Evolutionary conservation across 2,888 invertebrate genomes (phyloP).

Genomic region (Boloria selene): DNA sequence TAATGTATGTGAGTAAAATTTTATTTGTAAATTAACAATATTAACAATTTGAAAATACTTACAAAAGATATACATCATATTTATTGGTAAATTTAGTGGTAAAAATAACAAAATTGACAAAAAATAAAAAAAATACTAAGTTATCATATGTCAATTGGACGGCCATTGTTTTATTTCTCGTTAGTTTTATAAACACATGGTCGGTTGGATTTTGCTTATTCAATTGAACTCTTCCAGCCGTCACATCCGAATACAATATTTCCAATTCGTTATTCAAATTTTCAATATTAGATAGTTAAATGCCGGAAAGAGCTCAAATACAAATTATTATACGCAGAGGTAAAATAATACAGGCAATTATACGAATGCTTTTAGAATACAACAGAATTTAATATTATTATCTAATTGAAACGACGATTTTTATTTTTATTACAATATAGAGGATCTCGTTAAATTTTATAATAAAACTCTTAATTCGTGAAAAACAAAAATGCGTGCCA

Average conservation of each 20-base stretch:
- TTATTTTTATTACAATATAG: conserved; percentile 18
- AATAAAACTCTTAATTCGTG: conserved; percentile 27
- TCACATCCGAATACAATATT: conserved; percentile 43
- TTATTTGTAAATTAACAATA: neutral
- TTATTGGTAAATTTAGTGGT: neutral
- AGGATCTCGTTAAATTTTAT: conserved; percentile 31
- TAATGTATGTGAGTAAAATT: neutral
- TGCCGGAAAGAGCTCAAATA: conserved; percentile 9
- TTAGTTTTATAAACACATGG: conserved; percentile 43
- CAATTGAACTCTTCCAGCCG: conserved; percentile 47
- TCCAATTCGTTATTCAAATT: conserved; percentile 45
- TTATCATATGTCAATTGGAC: conserved; percentile 34
- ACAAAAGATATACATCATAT: no score
- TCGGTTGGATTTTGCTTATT: conserved; percentile 44
- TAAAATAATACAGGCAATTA: no score
- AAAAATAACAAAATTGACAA: conserved; percentile 12
- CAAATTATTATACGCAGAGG: neutral
- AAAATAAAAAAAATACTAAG: conserved; percentile 21
- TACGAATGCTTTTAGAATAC: no score
- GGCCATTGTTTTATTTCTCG: conserved; percentile 42
- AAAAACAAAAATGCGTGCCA: conserved; percentile 33
- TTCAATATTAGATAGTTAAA: conserved; percentile 40
- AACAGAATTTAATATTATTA: neutral
- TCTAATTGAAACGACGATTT: conserved; percentile 8
- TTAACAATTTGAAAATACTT: no score